These are phyloP conservation scores for Sepioteuthis lessoniana DNA, from an alignment of 2,888 invertebrate species.

Conservation along the genomic window DNA sequence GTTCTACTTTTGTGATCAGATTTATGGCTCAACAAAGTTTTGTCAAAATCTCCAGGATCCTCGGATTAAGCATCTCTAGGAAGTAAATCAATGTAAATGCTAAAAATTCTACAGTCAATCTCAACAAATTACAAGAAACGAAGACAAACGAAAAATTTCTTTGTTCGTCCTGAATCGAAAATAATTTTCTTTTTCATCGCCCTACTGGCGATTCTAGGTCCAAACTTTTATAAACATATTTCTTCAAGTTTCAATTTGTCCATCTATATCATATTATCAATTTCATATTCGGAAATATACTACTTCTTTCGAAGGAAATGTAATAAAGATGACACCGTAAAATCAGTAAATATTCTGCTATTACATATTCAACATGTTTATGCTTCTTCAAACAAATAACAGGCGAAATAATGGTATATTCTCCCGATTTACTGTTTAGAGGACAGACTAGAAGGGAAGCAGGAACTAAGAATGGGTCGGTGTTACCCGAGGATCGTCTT, in stretches of 20 bases:
- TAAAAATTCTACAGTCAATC: too few relatives aligned
- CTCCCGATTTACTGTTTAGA: background rate
- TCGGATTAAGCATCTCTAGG: too few relatives aligned
- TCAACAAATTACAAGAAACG: too few relatives aligned
- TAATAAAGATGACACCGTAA: background rate
- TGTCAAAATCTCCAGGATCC: too few relatives aligned
- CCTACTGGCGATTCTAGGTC: too few relatives aligned
- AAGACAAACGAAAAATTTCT: too few relatives aligned
- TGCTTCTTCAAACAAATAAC: background rate
- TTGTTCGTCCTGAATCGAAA: too few relatives aligned
- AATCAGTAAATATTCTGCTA: background rate
- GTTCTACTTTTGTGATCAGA: too few relatives aligned
- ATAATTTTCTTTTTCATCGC: too few relatives aligned
- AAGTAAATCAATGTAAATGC: too few relatives aligned
- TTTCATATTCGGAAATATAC: background rate
- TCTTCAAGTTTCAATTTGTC: background rate
- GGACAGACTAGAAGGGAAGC: background rate
- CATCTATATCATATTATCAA: background rate
- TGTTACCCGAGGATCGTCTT: background rate
- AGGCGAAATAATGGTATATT: background rate
- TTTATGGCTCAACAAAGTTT: too few relatives aligned
- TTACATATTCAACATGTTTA: background rate
- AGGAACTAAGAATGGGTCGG: background rate
- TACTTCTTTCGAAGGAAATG: background rate
- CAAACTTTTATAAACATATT: background rate